These are phyloP conservation scores for Lycaena phlaeas DNA, from an alignment of 2,888 invertebrate species.

Conservation along the genomic window DNA sequence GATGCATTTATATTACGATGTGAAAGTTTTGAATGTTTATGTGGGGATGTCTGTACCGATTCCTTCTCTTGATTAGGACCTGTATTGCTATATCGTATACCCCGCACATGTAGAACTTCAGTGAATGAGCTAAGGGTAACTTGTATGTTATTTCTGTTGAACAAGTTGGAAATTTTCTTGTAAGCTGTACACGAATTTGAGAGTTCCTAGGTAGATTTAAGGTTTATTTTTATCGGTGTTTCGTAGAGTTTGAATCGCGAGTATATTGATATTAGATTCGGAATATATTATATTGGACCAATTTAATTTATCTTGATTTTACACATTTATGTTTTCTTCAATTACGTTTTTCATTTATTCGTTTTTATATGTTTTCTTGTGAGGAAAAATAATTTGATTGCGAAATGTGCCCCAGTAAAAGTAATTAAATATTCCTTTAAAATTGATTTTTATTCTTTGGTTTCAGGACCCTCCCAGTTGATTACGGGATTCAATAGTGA, in stretches of 20 bases:
- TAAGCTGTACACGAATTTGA: neutral
- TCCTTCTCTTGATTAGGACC: neutral
- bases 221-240: neutral
- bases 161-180: neutral
- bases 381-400: neutral
- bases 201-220: neutral
- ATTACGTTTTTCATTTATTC: neutral
- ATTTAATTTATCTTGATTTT: neutral
- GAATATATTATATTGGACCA: neutral
- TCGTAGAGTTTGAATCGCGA: neutral
- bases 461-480: constrained; percentile 64
- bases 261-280: neutral
- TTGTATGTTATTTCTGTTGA: neutral
- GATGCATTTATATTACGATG: neutral
- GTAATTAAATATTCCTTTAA: constrained; percentile 4
- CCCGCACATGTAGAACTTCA: neutral
- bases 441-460: too few relatives aligned
- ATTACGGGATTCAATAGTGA: constrained; percentile 43
- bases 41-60: neutral
- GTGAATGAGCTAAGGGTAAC: neutral
- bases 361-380: neutral
- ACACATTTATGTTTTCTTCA: neutral
- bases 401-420: too few relatives aligned
- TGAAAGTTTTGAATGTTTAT: constrained; percentile 2
- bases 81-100: constrained; percentile 5